phyloP scores from a whole-genome alignment of 2,888 invertebrate species.

The Silvanus unidentatus region DNA sequence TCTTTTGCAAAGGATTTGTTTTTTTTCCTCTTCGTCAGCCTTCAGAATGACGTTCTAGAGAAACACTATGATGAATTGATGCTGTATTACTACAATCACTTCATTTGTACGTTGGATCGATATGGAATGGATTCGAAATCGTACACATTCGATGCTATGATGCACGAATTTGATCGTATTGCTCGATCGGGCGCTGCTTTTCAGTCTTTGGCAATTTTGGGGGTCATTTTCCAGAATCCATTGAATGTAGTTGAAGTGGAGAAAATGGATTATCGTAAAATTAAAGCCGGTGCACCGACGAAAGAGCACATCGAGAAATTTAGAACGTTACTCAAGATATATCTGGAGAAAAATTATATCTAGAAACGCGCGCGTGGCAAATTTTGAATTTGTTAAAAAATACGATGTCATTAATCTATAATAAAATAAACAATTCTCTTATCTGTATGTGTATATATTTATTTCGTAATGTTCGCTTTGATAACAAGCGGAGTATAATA shows the following conservation, averaged over 20 bases:
- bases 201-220: not conserved
- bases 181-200: not conserved
- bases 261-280: not conserved
- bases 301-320: slow-evolving; percentile 6
- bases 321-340: slow-evolving; percentile 3
- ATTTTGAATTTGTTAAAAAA: too few relatives aligned
- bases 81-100: slow-evolving; percentile 15
- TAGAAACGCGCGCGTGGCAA: too few relatives aligned
- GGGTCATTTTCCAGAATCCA: not conserved
- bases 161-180: slow-evolving; percentile 5
- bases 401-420: too few relatives aligned
- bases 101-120: slow-evolving; percentile 10
- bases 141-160: slow-evolving; percentile 9
- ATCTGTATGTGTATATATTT: too few relatives aligned
- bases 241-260: not conserved
- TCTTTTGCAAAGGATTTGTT: slow-evolving; percentile 27
- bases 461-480: too few relatives aligned
- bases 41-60: slow-evolving; percentile 11
- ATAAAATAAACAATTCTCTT: too few relatives aligned
- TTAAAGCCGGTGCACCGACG: not conserved
- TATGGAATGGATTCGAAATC: slow-evolving; percentile 7
- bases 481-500: too few relatives aligned
- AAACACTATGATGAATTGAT: slow-evolving; percentile 15
- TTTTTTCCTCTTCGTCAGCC: slow-evolving; percentile 30
- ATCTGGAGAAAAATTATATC: not conserved